Evolutionary conservation across 2,113 vertebrate genomes (phyloP).

Genomic region (Motacilla alba): DNA sequence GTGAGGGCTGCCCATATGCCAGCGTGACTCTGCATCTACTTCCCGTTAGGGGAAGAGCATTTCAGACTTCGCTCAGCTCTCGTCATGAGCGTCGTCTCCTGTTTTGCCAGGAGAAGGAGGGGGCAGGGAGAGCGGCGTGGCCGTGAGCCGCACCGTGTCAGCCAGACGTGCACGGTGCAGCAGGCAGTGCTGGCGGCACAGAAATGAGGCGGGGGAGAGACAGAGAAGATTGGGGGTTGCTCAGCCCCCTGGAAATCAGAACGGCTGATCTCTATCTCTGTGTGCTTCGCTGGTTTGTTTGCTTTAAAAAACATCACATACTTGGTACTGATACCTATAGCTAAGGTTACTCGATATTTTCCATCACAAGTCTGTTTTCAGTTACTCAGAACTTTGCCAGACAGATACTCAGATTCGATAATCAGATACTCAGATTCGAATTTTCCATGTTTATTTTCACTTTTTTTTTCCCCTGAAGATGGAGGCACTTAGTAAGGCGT

Average conservation of each 20-base stretch:
- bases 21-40: constrained; percentile 58
- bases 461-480: not conserved
- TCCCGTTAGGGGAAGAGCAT: not conserved
- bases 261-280: constrained; percentile 6
- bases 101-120: constrained; percentile 30
- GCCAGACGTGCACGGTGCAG: not conserved
- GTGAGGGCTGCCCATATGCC: constrained; percentile 34
- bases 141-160: not conserved
- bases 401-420: not conserved
- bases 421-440: not conserved
- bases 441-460: constrained; percentile 34
- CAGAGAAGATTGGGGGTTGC: not conserved
- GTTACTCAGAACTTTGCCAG: constrained; percentile 39
- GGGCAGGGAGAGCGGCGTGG: constrained; percentile 21
- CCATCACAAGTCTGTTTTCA: constrained; percentile 50
- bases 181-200: not conserved
- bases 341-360: constrained; percentile 41
- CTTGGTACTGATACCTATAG: constrained; percentile 10
- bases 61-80: not conserved
- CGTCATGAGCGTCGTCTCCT: not conserved
- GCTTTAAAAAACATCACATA: constrained; percentile 6
- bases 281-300: not conserved
- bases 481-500: not conserved
- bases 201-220: not conserved
- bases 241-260: not conserved